Evolutionary conservation across 2,113 vertebrate species (phyloP), one percentile per base, ranked within the genome.

Genomic region (Petrocephalus zakoni): DNA sequence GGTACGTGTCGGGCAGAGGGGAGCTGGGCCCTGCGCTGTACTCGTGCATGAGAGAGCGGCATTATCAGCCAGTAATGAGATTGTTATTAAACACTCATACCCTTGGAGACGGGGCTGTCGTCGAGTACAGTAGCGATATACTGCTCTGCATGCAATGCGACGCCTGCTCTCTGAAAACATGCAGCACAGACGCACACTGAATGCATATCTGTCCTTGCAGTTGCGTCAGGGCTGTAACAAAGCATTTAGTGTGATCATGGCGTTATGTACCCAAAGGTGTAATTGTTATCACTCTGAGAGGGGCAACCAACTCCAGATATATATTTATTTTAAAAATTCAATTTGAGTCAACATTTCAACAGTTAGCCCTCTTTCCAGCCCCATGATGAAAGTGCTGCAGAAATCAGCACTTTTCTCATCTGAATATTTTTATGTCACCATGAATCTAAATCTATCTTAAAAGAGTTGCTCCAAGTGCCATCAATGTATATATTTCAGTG

Each of bases 21-120:
- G 90, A 94, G 94, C 94, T 95, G 94, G 94, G 92, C 91, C 91
- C 87, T 92, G 93, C 90, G 94, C 92, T 94, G 93, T 94, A 93
- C 93, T 92, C 90, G 91, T 94, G 94, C 94, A 93, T 94, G 91
- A 93, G 92, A 93, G 93, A 92, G 91, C 84, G 89, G 91, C 93
- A 95, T 95, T 94, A 94, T 93, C 93, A 91, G 89, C 78, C 85
- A 89, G 90, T 94, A 94, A 95, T 94, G 93, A 92, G 93, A 92
- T 92, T 90, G 93, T 94, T 94, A 95, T 94, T 94, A 94, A 95
- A 93, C 93, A 94, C 92, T 93, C 92, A 93, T 93, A 93, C 92
- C 92, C 92, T 90, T 87, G 93, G 91, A 93, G 92, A 93, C 93
- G 92, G 91, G 88, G 47, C 88, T 87, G 88, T 89, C 94, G 92